These are phyloP conservation scores for Pocillopora grandis DNA, from an alignment of 92 coral and sea anemone genomes.

Conservation along the genomic window DNA sequence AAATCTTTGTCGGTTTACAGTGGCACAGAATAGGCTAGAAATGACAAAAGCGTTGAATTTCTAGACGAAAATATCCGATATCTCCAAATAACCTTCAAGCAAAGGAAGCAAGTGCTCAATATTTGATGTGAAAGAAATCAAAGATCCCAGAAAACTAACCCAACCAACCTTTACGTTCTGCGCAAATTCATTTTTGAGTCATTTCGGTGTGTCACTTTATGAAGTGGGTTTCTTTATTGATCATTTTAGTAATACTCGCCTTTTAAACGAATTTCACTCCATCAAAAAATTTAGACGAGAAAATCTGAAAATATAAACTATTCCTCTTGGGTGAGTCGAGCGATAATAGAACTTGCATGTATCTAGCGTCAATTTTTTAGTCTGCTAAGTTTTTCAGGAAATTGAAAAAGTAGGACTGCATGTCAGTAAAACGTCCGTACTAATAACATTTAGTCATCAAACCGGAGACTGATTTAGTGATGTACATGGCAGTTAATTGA, in stretches of 20 bases:
- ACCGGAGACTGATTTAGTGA: background rate
- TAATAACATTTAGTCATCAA: background rate
- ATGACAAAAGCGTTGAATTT: too few species aligned
- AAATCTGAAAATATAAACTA: background rate
- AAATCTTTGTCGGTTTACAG: too few species aligned
- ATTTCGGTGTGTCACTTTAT: too few species aligned
- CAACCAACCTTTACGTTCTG: too few species aligned
- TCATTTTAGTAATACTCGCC: background rate
- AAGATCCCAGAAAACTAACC: too few species aligned
- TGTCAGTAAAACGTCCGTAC: background rate
- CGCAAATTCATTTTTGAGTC: too few species aligned
- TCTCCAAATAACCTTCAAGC: too few species aligned
- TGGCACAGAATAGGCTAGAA: too few species aligned
- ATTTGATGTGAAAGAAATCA: too few species aligned
- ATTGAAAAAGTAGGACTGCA: background rate
- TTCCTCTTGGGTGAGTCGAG: background rate
- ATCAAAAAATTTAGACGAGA: background rate
- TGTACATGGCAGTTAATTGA: conserved; percentile 20
- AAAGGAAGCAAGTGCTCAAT: too few species aligned
- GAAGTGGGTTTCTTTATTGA: too few species aligned
- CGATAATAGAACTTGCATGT: background rate
- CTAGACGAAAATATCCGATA: too few species aligned
- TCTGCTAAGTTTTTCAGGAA: conserved; percentile 1
- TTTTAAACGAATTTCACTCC: background rate
- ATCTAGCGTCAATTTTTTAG: background rate